Evolutionary conservation across 2,797 vertebrate genomes (phyloP).

Genomic region (Melanotaenia boesemani): DNA sequence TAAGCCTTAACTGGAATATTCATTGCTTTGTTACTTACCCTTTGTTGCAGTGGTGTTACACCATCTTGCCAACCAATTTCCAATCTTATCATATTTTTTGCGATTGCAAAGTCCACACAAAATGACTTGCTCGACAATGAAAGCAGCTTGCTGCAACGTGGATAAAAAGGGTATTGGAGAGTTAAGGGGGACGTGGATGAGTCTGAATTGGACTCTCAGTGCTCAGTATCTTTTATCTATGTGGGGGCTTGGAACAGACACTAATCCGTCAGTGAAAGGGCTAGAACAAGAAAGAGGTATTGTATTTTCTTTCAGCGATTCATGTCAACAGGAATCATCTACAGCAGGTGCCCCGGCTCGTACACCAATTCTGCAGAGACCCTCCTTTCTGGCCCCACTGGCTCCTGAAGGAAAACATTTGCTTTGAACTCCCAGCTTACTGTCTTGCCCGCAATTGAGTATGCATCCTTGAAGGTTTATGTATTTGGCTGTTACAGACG

Average conservation of each 20-base stretch:
- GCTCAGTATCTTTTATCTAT: constrained; percentile 16
- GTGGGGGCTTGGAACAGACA: constrained; percentile 12
- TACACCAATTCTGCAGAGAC: constrained; percentile 31
- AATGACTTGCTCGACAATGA: constrained; percentile 41
- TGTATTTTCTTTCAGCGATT: constrained; percentile 6
- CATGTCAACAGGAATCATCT: constrained; percentile 10
- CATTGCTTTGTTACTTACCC: constrained; percentile 48
- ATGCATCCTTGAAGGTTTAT: constrained; percentile 63
- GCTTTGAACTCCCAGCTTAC: constrained; percentile 61
- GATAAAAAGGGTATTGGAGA: constrained; percentile 10
- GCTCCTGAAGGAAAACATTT: constrained; percentile 64
- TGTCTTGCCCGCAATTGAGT: constrained; percentile 21
- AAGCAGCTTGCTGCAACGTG: constrained; percentile 16
- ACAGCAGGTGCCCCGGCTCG: constrained; percentile 18
- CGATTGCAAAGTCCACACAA: constrained; percentile 41
- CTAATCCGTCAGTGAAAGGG: constrained; percentile 2
- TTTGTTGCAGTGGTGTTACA: constrained; percentile 67
- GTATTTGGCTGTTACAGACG: constrained; percentile 66
- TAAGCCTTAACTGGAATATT: constrained; percentile 40
- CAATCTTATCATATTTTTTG: constrained; percentile 47
- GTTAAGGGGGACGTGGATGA: neutral
- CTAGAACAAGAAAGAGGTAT: constrained; percentile 5
- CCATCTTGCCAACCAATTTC: constrained; percentile 56
- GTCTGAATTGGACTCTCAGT: neutral
- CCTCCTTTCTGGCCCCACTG: neutral